Percentiles rank a stretch among this genome's conserved stretches.
Evolutionary conservation across 2,888 invertebrate genomes (phyloP).

Genomic region (Cataglyphis cursor): DNA sequence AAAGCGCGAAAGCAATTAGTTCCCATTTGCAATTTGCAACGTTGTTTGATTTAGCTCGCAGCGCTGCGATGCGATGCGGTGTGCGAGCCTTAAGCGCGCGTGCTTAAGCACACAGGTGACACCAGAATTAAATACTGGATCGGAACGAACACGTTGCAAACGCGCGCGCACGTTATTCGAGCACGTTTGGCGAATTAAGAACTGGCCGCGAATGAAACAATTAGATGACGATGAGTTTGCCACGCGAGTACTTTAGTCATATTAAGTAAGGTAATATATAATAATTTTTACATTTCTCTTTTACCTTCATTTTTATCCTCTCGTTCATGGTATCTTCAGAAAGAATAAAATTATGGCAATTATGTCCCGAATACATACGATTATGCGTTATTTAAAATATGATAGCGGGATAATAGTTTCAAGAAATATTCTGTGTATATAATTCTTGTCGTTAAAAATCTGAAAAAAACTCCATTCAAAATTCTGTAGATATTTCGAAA

Average conservation of each 20-base stretch:
- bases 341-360: neutral
- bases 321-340: neutral
- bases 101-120: slow-evolving; percentile 62
- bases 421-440: neutral
- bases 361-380: neutral
- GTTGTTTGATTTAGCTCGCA: slow-evolving; percentile 73
- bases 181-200: slow-evolving; percentile 35
- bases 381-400: neutral
- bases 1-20: slow-evolving; percentile 79
- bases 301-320: neutral
- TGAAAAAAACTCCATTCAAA: neutral
- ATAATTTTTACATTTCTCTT: neutral
- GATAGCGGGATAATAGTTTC: neutral
- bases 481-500: neutral
- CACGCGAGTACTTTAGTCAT: neutral
- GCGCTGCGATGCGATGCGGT: slow-evolving; percentile 1
- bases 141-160: neutral
- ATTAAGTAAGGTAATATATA: neutral
- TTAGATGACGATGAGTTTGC: neutral
- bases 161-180: slow-evolving; percentile 14
- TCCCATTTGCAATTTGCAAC: slow-evolving; percentile 77
- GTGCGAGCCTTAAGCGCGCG: slow-evolving; percentile 59
- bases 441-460: slow-evolving; percentile 3
- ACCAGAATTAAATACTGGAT: slow-evolving; percentile 63
- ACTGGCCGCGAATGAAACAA: neutral